Base-by-base conservation (phyloP, 1,140 invertebrate genomes). In the Drosophila cardini region DNA sequence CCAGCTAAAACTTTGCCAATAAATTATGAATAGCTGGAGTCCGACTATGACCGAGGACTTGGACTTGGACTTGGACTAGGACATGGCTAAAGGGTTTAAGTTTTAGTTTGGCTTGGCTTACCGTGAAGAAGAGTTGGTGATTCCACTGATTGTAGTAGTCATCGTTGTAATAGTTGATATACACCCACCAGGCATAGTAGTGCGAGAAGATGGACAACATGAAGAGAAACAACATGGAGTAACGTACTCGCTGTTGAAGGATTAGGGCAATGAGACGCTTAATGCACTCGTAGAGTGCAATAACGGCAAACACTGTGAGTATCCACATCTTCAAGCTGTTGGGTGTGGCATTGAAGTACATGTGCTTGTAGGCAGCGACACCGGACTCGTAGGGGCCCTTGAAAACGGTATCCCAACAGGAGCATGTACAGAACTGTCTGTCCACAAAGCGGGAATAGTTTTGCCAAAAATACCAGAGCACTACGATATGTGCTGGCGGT, bases 121-220 rank as follows among this genome's bases (percentile, higher is more conserved):
- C 92, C 53, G 96, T 94, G 76, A 96, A 96, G 87, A 96, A 96
- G 70, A 96, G 90, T 80, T 97, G 96, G 91, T 96, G 95, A 73
- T 95, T 94, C 95, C 95, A 96, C 79, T 96, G 95, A 8, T 93
- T 94, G 91, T 96, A 97, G 81, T 95, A 96, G 58, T 96, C 96
- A 74, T 97, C 96, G 80, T 97, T 97, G 94, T 95, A 96, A 82
- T 97, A 97, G 92, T 96, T 97, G 62, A 96, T 95, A 75, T 96
- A 96, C 16, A 94, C 94, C 96, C 96, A 97, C 96, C 96, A 97
- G 1, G 95, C 94, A 85, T 97, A 97, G 84, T 97, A 97, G 85
- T 97, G 96, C 1, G 96, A 96, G 89, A 96, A 97, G 57, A 97
- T 92, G 18, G 95, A 95, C 10, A 94, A 93, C 4, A 94, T 75